phyloP scores from a whole-genome alignment of 2,797 vertebrate genomes.

The Spea hammondii region DNA sequence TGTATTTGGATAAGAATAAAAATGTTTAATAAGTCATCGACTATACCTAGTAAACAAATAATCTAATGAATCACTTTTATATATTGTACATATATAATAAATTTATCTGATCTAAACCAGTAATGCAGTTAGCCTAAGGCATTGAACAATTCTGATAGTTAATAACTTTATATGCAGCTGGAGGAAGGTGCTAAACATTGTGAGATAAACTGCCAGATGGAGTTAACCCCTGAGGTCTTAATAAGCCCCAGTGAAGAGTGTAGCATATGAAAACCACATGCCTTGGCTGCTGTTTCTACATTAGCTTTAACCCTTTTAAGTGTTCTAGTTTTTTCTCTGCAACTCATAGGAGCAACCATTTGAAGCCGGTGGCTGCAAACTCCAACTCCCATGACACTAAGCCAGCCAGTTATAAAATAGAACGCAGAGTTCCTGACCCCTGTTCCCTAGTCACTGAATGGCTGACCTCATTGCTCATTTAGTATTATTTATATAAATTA shows the following conservation, averaged over 20 bases:
- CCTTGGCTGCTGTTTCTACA: slow-evolving; percentile 1
- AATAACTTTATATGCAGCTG: slow-evolving; percentile 16
- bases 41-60: background rate
- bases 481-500: too few species aligned
- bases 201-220: slow-evolving; percentile 24
- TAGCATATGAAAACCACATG: slow-evolving; percentile 33
- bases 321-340: too few species aligned
- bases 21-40: background rate
- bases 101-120: background rate
- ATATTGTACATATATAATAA: background rate
- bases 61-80: background rate
- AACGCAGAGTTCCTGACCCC: too few species aligned
- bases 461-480: too few species aligned
- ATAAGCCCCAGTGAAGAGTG: background rate
- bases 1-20: too few species aligned
- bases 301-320: background rate
- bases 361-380: too few species aligned
- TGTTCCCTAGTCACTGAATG: too few species aligned
- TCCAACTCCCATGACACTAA: too few species aligned
- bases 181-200: slow-evolving; percentile 24
- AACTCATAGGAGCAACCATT: too few species aligned
- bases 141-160: slow-evolving; percentile 23
- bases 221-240: slow-evolving; percentile 23
- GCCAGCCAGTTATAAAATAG: too few species aligned
- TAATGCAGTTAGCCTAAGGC: slow-evolving; percentile 7